A percentile compares a stretch with the other conserved stretches of the same genome.
Conservation (phyloP, 2,797 vertebrate species). For the Delichon dasypus region DNA sequence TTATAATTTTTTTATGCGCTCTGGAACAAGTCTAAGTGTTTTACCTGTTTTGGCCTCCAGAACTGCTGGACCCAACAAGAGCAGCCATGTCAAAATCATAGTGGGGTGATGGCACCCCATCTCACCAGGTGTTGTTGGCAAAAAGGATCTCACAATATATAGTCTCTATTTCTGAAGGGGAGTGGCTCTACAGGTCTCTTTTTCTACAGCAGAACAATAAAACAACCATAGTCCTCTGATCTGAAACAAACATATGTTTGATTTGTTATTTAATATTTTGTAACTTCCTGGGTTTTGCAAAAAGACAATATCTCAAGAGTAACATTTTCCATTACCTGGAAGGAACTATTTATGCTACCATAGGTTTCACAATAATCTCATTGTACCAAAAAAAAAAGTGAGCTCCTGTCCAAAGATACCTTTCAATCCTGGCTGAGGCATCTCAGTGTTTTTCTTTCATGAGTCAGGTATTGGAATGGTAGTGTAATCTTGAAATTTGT, state of each 20-base stretch:
- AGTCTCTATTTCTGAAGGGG: constrained; percentile 21
- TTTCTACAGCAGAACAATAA: neutral
- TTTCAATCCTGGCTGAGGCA: neutral
- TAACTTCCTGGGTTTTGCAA: constrained; percentile 42
- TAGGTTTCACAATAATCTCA: constrained; percentile 10
- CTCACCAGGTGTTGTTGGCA: neutral
- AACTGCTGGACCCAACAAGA: constrained; percentile 15
- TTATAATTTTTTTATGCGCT: rapidly evolving
- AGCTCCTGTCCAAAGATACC: neutral
- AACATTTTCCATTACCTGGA: constrained; percentile 18
- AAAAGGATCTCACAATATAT: constrained; percentile 17
- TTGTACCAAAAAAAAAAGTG: neutral
- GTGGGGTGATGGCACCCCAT: neutral
- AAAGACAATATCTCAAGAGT: constrained; percentile 4
- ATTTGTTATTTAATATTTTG: constrained; percentile 33
- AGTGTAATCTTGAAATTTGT: neutral
- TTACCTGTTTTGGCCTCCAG: constrained; percentile 52
- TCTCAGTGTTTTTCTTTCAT: neutral
- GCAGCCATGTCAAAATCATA: neutral
- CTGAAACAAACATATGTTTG: constrained; percentile 29
- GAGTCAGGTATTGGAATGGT: neutral
- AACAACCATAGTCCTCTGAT: neutral
- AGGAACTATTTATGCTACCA: neutral
- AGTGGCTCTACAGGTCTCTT: neutral
- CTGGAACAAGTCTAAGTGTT: neutral